Percentiles rank a stretch among this genome's conserved stretches.
Conservation (phyloP, 2,888 invertebrate species). For the Mythimna loreyi region DNA sequence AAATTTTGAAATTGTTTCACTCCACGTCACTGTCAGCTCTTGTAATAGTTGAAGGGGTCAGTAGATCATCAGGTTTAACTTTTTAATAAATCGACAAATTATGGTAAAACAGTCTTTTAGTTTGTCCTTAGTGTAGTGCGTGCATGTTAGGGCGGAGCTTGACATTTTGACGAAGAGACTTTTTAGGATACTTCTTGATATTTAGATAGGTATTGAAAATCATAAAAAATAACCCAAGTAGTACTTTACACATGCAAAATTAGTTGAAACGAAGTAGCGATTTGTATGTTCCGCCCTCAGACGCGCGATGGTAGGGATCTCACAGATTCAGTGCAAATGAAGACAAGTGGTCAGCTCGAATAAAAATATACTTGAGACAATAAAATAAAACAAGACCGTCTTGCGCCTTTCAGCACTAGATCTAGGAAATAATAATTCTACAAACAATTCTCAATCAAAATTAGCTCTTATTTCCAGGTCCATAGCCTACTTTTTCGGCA, state of each 20-base stretch:
- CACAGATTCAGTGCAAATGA: slow-evolving; percentile 16
- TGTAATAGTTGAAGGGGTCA: too few relatives aligned
- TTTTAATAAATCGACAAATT: slow-evolving; percentile 3
- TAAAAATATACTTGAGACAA: slow-evolving; percentile 30
- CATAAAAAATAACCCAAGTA: background rate
- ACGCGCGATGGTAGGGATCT: background rate
- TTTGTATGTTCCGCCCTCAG: background rate
- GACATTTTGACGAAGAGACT: background rate
- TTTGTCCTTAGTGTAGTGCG: slow-evolving; percentile 23
- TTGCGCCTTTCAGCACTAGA: slow-evolving; percentile 25
- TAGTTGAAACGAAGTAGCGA: background rate
- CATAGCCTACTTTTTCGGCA: slow-evolving; percentile 42
- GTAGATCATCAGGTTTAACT: background rate
- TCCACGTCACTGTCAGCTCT: too few relatives aligned
- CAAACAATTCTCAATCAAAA: slow-evolving; percentile 21
- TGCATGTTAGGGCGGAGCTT: slow-evolving; percentile 10
- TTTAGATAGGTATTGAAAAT: slow-evolving; percentile 33
- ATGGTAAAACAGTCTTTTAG: background rate
- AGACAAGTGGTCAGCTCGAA: slow-evolving; percentile 6
- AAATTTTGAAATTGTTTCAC: too few relatives aligned
- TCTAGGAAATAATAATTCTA: background rate
- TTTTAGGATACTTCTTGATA: slow-evolving; percentile 1
- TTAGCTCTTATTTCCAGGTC: slow-evolving; percentile 65
- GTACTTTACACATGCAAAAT: background rate
- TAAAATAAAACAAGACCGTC: slow-evolving; percentile 23